Percentiles rank a stretch among this genome's conserved stretches.
These are phyloP conservation scores for Leucophora obtusa DNA, from an alignment of 2,888 invertebrate species.

Conservation along the genomic window DNA sequence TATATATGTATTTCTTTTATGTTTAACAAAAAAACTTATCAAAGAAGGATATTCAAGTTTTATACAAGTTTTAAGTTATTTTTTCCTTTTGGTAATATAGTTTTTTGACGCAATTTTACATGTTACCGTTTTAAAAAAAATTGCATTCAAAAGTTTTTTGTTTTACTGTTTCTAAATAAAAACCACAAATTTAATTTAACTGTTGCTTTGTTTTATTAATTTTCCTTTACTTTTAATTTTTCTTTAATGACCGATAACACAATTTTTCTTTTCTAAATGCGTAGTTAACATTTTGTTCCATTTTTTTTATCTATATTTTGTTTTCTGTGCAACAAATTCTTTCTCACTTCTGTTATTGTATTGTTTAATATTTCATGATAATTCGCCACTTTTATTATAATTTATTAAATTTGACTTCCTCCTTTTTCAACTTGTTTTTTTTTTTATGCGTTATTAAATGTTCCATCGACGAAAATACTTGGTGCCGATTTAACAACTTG, in stretches of 20 bases:
- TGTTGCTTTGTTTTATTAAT: slow-evolving; percentile 46
- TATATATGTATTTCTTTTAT: too few relatives aligned
- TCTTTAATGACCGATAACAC: slow-evolving; percentile 39
- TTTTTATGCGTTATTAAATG: too few relatives aligned
- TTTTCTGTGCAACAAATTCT: slow-evolving; percentile 27
- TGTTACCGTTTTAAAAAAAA: too few relatives aligned
- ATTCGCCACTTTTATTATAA: slow-evolving; percentile 37
- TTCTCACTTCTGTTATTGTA: slow-evolving; percentile 9
- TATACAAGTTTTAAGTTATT: too few relatives aligned
- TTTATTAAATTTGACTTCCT: slow-evolving; percentile 27
- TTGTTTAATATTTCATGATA: slow-evolving; percentile 11
- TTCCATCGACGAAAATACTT: too few relatives aligned
- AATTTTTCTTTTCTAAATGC: slow-evolving; percentile 50
- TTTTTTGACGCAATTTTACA: too few relatives aligned
- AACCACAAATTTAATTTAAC: slow-evolving; percentile 36
- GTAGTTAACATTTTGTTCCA: slow-evolving; percentile 53
- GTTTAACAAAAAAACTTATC: too few relatives aligned
- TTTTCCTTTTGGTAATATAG: too few relatives aligned
- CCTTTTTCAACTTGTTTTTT: slow-evolving; percentile 24
- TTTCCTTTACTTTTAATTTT: slow-evolving; percentile 26
- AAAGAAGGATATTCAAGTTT: too few relatives aligned
- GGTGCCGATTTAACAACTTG: too few relatives aligned
- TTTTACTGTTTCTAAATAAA: slow-evolving; percentile 8
- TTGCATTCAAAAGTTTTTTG: slow-evolving; percentile 28
- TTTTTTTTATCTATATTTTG: slow-evolving; percentile 38